Base-by-base conservation (phyloP, 2,113 vertebrate species). In the Camarhynchus parvulus region DNA sequence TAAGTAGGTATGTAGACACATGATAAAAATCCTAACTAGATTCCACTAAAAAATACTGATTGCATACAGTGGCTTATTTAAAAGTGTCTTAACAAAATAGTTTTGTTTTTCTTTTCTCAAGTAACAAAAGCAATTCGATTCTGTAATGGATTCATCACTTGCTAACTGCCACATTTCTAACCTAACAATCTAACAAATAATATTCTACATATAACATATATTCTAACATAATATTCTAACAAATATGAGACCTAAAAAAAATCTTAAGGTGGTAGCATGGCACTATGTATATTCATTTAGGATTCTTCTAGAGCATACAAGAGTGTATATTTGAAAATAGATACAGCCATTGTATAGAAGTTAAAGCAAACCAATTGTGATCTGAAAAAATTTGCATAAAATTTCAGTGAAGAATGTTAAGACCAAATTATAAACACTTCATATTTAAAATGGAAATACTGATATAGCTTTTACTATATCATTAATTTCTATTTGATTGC, bases 111-210 rank as follows among this genome's bases (percentile, higher is more conserved):
- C 46, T 66, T 92, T 81, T 52, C 53, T 79, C 18, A n/a, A 87
- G 30, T 76, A 69, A 80, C 31, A 90, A 85, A 95, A 77, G 8
- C 75, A 67, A 21, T 95, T 73, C 42, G 46, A 53, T 83, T 91
- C 50, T 94, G 13, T 95, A 95, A 77, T 80, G 46, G 42, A 62
- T 68, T 95, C 83, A 90, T 95, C 59, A 63, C 42, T 94, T 94
- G 21, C 74, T n/a, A 85, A 77, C 64, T 89, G 69, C 15, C 31
- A 35, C 31, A 9, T 62, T 87, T 78, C 30, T n/a, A 78, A n/a
- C 8, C 52, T n/a, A n/a, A 42, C 27, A 63, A 35, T 35, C 37
- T 53, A 66, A 53, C 15, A 91, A 87, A 62, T 66, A 74, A 52
- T 78, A 52, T 63, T 63, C 35, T 63, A 77, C 46, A 41, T 41